Evolutionary conservation across 1,140 invertebrate genomes (phyloP).

Genomic region (Mylabris phalerata): DNA sequence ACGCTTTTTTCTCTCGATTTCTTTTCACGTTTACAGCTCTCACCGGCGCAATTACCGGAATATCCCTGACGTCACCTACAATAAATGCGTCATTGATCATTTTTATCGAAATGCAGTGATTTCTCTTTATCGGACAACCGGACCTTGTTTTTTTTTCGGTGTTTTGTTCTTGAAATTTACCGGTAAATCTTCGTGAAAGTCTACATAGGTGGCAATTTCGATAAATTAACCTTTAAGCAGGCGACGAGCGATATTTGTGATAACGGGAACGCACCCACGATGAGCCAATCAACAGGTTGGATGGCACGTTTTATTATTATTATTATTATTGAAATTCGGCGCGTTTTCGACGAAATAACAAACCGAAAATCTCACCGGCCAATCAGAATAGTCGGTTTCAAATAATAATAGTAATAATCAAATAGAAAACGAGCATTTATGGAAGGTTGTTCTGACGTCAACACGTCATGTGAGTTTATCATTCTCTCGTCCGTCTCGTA

Average conservation of each 20-base stretch:
- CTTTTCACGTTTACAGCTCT: slow-evolving; percentile 1
- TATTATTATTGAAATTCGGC: too few species aligned
- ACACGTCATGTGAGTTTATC: slow-evolving; percentile 30
- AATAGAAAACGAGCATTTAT: slow-evolving; percentile 4
- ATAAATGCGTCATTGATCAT: slow-evolving; percentile 3
- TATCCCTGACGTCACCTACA: slow-evolving; percentile 10
- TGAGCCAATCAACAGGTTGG: slow-evolving; percentile 7
- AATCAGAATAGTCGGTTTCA: slow-evolving; percentile 2
- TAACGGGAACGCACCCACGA: slow-evolving; percentile 1
- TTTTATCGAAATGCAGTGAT: neutral
- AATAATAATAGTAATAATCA: neutral
- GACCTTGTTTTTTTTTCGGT: too few species aligned
- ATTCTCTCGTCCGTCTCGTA: slow-evolving; percentile 4
- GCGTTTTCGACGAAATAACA: too few species aligned
- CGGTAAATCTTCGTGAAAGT: too few species aligned
- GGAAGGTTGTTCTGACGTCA: slow-evolving; percentile 30
- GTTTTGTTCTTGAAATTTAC: too few species aligned
- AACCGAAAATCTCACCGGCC: neutral
- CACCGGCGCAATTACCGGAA: slow-evolving; percentile 5
- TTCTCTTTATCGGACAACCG: neutral
- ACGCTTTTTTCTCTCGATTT: too few species aligned
- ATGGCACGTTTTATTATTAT: too few species aligned
- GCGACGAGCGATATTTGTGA: neutral
- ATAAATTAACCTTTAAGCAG: too few species aligned
- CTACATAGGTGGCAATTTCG: too few species aligned